Percentiles rank a stretch among this genome's conserved stretches.
phyloP scores from a whole-genome alignment of 1,140 invertebrate genomes.

The Drosophila lacteicornis region DNA sequence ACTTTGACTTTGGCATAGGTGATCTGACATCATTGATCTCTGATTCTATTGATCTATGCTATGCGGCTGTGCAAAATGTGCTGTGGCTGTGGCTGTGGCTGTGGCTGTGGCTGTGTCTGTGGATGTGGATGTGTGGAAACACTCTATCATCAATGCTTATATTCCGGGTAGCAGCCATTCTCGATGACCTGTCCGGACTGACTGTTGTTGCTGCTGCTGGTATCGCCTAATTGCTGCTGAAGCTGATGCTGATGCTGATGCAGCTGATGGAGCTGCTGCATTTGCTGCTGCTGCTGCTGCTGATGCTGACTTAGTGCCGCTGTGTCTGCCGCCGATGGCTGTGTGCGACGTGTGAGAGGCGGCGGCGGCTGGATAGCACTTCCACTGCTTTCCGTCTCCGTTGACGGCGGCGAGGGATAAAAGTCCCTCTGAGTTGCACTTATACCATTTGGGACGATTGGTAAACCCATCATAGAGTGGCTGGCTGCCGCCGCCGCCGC shows the following conservation, averaged over 20 bases:
- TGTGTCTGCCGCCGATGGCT: slow-evolving; percentile 41
- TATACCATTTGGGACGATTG: slow-evolving; percentile 83
- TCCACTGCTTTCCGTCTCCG: slow-evolving; percentile 85
- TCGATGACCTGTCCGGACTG: slow-evolving; percentile 85
- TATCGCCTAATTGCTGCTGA: slow-evolving; percentile 77
- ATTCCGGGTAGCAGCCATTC: slow-evolving; percentile 85
- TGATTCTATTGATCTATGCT: no score
- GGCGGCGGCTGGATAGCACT: slow-evolving; percentile 84
- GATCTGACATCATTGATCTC: no score
- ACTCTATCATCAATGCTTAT: slow-evolving; percentile 87
- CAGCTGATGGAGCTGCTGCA: slow-evolving; percentile 53
- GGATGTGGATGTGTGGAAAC: slow-evolving; percentile 7
- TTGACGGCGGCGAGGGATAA: slow-evolving; percentile 85
- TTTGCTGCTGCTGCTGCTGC: slow-evolving; percentile 62
- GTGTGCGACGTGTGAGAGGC: slow-evolving; percentile 71
- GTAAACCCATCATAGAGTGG: slow-evolving; percentile 82
- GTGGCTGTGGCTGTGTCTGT: background rate
- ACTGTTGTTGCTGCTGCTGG: slow-evolving; percentile 85
- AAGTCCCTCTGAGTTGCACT: slow-evolving; percentile 85
- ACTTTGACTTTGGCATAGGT: no score
- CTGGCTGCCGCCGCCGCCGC: slow-evolving; percentile 65
- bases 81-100: no score
- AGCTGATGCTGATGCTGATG: slow-evolving; percentile 69
- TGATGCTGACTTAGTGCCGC: slow-evolving; percentile 60
- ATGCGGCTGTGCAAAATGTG: slow-evolving; percentile 9